Percentiles rank a stretch among this genome's conserved stretches.
Evolutionary conservation across 1,140 invertebrate species (phyloP).

Genomic region (Bilobella aurantiaca): DNA sequence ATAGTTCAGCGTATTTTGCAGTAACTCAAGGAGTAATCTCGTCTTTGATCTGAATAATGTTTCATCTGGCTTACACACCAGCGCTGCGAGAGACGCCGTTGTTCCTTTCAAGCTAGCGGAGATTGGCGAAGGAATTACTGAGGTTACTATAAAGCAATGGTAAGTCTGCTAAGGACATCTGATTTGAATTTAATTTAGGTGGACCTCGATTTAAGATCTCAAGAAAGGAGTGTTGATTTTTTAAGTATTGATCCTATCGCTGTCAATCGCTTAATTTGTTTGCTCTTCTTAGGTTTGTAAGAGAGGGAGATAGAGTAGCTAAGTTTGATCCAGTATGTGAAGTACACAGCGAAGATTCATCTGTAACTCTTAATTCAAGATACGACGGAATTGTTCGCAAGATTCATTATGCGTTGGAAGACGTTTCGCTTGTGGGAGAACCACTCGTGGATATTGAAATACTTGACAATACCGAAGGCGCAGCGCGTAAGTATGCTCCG

Average conservation of each 20-base stretch:
- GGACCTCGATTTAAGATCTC: no score
- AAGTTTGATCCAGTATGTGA: constrained; percentile 98
- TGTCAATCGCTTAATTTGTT: not conserved
- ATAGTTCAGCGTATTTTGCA: not conserved
- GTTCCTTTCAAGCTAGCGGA: constrained; percentile 87
- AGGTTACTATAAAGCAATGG: constrained; percentile 97
- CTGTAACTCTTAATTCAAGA: constrained; percentile 93
- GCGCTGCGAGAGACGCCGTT: constrained; percentile 11
- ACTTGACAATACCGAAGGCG: not conserved
- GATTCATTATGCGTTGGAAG: constrained; percentile 76
- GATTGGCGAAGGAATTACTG: constrained; percentile 96
- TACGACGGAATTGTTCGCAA: constrained; percentile 82
- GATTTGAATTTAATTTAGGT: not conserved
- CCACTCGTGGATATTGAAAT: not conserved
- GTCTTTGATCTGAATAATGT: not conserved
- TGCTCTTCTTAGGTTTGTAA: constrained; percentile 64
- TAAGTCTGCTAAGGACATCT: constrained; percentile 40
- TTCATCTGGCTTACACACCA: not conserved
- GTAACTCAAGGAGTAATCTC: not conserved
- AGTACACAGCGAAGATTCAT: constrained; percentile 99
- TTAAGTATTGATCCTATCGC: not conserved
- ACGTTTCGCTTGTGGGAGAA: constrained; percentile 42
- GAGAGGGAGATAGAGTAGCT: constrained; percentile 81
- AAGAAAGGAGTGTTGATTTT: no score
- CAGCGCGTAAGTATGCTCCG: not conserved